Evolutionary conservation across 1,140 invertebrate species (phyloP).

Genomic region (Cherax destructor): DNA sequence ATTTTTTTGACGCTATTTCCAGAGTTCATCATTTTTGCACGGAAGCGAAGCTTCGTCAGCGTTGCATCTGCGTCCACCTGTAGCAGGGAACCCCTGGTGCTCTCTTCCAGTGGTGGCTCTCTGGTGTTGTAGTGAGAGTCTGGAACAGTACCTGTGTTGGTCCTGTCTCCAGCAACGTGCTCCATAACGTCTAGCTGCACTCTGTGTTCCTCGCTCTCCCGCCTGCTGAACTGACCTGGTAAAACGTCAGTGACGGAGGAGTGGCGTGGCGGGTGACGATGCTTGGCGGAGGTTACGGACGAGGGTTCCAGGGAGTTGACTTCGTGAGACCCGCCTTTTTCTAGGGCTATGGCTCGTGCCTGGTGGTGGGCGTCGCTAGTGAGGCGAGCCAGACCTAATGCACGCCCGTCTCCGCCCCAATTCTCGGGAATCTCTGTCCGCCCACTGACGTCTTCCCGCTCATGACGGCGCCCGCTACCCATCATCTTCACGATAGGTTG

Average conservation of each 20-base stretch:
- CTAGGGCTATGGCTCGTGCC: not conserved
- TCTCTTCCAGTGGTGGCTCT: not conserved
- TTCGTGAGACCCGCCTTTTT: constrained; percentile 5
- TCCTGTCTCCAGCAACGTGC: not conserved
- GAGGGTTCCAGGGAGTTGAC: not conserved
- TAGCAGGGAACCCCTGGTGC: not conserved
- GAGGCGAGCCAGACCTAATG: not conserved
- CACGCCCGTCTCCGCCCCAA: not conserved
- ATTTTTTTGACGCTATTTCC: not conserved
- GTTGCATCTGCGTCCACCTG: not conserved
- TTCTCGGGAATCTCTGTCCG: not conserved
- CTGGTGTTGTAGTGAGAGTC: not conserved
- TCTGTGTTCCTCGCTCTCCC: not conserved
- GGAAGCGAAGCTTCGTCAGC: too few species aligned
- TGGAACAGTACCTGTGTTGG: not conserved
- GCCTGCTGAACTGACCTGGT: not conserved
- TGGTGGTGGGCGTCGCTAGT: not conserved
- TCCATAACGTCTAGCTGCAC: not conserved
- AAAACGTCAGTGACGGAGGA: not conserved
- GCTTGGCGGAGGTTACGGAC: constrained; percentile 7
- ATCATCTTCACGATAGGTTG: not conserved
- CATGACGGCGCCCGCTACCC: too few species aligned
- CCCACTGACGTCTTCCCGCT: not conserved
- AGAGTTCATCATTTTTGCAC: not conserved
- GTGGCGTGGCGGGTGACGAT: not conserved